Base-by-base conservation (phyloP, 2,888 invertebrate genomes). In the Agrypnus murinus region DNA sequence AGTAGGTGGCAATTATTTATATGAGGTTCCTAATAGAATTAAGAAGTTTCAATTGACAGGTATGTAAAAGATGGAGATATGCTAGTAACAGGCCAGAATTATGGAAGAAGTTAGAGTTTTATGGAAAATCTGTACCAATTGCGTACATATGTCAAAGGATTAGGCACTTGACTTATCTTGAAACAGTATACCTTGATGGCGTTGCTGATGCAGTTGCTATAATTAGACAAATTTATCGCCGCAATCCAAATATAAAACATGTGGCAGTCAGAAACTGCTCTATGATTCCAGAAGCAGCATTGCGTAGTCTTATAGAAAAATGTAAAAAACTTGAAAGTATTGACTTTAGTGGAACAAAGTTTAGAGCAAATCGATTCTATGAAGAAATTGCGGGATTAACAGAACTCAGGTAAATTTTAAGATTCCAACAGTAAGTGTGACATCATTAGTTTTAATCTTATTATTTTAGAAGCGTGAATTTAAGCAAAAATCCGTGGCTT, bases 61-160 rank as follows among this genome's bases (percentile, higher is more conserved):
- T 81, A 4, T 80, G 80, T 59, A 77, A 73, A 59, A 75, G 77
- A 55, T 81, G 81, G 81, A 75, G 74, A 38, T 74, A 77, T 62
- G 79, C 75, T 7, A 76, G 78, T 15, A 69, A 69, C 57, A 63
- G 59, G 32, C 78, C 79, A 12, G 68, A 72, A 43, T 73, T 80
- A 31, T 77, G 79, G 75, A 77, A 76, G 55, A 70, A 68, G 14
- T 65, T 80, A 4, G 38, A 68, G 15, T 64, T 80, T 14, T 34
- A 48, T 40, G 77, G 77, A 6, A 48, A 65, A 1, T 50, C 75
- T 12, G 72, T 77, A 5, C 75, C 78, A 7, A 58, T 73, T n/a
- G 43, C 74, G 40, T 77, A 72, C 53, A 76, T 80, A 55, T 80
- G 72, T 46, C 73, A 74, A 17, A 75, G 74, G 36, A 69, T 81